phyloP scores from a whole-genome alignment of 2,888 invertebrate species.

The Eupithecia abbreviata region DNA sequence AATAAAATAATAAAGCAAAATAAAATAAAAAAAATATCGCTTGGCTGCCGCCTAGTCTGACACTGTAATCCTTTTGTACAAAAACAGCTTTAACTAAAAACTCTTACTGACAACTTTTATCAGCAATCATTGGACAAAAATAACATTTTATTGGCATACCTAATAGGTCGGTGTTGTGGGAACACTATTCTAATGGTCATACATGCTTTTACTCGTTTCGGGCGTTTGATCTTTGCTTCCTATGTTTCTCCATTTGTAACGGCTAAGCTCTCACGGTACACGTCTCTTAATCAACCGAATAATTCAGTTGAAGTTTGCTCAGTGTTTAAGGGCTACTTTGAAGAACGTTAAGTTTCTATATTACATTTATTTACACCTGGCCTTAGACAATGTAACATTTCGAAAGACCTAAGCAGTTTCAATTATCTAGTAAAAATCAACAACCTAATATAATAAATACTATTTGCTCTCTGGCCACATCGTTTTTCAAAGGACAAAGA shows the following conservation, averaged over 20 bases:
- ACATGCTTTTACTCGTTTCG: constrained; percentile 16
- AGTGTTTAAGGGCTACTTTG: neutral
- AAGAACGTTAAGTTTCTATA: neutral
- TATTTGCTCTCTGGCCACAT: neutral
- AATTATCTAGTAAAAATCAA: neutral
- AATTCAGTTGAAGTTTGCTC: constrained; percentile 21
- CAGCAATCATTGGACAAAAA: constrained; percentile 52
- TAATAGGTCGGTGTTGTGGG: constrained; percentile 55
- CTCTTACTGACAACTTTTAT: constrained; percentile 58
- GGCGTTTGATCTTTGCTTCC: constrained; percentile 14
- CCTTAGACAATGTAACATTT: neutral
- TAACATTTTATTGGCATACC: constrained; percentile 43
- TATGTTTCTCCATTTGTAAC: constrained; percentile 10
- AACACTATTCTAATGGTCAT: constrained; percentile 41
- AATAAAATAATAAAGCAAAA: too few relatives aligned
- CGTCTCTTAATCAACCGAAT: constrained; percentile 43
- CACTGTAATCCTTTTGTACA: neutral
- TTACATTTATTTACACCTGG: neutral
- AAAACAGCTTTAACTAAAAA: neutral
- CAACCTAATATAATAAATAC: too few relatives aligned
- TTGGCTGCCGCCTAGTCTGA: neutral
- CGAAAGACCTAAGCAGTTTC: neutral
- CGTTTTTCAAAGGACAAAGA: neutral
- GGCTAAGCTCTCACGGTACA: constrained; percentile 38
- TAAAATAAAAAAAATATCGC: too few relatives aligned